These are phyloP conservation scores for Aleiodes alternator DNA, from an alignment of 2,888 invertebrate genomes.

Conservation along the genomic window DNA sequence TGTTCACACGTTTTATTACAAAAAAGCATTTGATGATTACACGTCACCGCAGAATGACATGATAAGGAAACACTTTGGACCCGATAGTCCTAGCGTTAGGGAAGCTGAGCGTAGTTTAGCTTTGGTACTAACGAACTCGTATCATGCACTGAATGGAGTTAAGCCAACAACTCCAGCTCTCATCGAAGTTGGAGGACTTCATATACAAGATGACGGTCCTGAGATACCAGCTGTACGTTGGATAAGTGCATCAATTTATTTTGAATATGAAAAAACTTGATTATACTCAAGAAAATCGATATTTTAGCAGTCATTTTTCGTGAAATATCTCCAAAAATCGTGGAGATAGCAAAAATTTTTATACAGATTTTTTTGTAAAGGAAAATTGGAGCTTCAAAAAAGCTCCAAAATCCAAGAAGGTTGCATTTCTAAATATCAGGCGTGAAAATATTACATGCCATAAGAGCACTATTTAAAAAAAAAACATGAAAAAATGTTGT, in stretches of 20 bases:
- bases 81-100: conserved; percentile 27
- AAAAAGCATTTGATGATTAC: conserved; percentile 56
- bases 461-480: no score
- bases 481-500: no score
- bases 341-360: no score
- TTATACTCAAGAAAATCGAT: no score
- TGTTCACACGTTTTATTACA: conserved; percentile 48
- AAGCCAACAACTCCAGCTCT: conserved; percentile 75
- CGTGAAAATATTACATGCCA: no score
- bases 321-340: no score
- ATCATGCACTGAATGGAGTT: conserved; percentile 75
- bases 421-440: no score
- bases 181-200: conserved; percentile 78
- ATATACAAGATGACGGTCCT: conserved; percentile 71
- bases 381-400: no score
- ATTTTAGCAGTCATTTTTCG: no score
- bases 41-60: conserved; percentile 54
- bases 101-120: conserved; percentile 74
- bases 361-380: no score
- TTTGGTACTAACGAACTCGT: conserved; percentile 76
- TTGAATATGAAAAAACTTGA: no score
- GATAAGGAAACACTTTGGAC: conserved; percentile 60
- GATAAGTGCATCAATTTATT: not conserved
- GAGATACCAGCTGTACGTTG: conserved; percentile 59
- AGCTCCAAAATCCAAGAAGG: no score